Evolutionary conservation across 2,888 invertebrate species (phyloP).

Genomic region (Apodemia mormo): DNA sequence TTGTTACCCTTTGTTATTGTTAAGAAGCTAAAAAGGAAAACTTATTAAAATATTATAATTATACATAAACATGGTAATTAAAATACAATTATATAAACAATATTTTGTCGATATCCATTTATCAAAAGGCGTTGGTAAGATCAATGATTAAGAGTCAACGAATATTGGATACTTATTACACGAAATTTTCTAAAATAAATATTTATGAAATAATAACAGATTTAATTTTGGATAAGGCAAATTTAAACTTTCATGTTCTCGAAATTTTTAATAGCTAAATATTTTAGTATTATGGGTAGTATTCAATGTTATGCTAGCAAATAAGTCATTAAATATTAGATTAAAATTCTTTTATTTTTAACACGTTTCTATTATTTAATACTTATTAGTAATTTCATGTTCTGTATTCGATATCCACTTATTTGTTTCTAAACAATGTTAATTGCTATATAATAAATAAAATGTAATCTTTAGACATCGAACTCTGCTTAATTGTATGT

Average conservation of each 20-base stretch:
- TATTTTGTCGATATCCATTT: not conserved
- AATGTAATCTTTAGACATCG: not conserved
- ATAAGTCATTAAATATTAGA: too few species aligned
- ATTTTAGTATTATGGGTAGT: not conserved
- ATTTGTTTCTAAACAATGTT: not conserved
- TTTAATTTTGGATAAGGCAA: too few species aligned
- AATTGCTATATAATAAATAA: not conserved
- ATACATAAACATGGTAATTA: not conserved
- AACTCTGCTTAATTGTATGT: conserved; percentile 26
- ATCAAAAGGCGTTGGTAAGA: not conserved
- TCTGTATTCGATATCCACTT: not conserved
- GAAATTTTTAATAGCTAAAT: not conserved
- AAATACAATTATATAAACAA: not conserved
- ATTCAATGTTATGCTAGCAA: too few species aligned
- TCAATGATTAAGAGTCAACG: too few species aligned
- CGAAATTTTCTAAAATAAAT: too few species aligned
- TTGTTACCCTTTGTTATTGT: not conserved
- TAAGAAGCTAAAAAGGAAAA: not conserved
- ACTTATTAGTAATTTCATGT: not conserved
- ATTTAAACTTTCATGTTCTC: too few species aligned
- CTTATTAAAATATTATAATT: not conserved
- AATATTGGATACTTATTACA: too few species aligned
- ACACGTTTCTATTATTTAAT: not conserved
- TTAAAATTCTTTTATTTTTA: not conserved
- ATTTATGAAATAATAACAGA: too few species aligned